Conservation (phyloP, 2,113 vertebrate species). For the Rhombomys opimus region DNA sequence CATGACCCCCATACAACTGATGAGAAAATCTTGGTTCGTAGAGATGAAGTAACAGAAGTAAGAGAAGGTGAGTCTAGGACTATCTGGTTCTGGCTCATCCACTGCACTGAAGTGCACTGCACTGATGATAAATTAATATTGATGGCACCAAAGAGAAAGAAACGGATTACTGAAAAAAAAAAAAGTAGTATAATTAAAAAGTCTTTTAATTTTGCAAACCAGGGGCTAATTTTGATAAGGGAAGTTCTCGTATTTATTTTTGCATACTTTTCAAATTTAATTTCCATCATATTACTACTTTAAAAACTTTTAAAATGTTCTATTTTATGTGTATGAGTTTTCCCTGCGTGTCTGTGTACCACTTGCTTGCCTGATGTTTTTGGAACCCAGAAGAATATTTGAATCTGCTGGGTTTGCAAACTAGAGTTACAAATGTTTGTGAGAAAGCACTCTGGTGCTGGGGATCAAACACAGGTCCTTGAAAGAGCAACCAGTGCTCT, state of each 20-base stretch:
- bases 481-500: background rate
- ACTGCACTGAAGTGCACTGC: background rate
- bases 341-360: background rate
- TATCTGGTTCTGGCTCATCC: background rate
- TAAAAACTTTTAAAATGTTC: background rate
- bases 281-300: conserved; percentile 19
- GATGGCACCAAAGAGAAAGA: background rate
- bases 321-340: background rate
- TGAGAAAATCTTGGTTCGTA: background rate
- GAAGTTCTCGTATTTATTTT: conserved; percentile 34
- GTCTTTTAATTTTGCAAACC: background rate
- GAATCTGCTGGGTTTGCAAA: background rate
- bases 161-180: background rate
- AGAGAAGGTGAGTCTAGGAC: background rate
- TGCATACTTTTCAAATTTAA: conserved; percentile 40
- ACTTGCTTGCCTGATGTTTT: background rate
- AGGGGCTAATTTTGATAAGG: background rate
- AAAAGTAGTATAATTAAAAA: background rate
- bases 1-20: background rate
- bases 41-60: background rate
- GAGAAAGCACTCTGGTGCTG: background rate
- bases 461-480: background rate
- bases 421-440: background rate
- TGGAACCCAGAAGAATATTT: background rate
- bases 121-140: background rate